Evolutionary conservation across 2,113 vertebrate species (phyloP), one percentile per base, ranked within the genome.

Genomic region (Saguinus midas): DNA sequence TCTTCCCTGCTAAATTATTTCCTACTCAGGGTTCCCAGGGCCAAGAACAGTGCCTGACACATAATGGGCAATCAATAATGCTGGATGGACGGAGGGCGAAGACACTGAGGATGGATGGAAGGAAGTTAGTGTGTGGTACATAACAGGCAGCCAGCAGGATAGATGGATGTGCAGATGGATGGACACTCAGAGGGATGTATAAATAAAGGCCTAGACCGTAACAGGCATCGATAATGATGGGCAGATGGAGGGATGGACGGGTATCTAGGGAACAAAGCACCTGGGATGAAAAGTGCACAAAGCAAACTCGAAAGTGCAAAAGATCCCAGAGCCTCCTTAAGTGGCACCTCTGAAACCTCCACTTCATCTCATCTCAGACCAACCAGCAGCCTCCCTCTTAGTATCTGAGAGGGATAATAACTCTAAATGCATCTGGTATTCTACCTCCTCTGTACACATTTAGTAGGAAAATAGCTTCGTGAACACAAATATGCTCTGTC

Each of bases 401-500:
- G 83, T 27, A 94, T 35, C 48, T 57, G 79, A 73, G 95, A 45
- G 75, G 68, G 96, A 52, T 0, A n/a, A 2, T 17, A 86, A 94
- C 45, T 90, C 43, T n/a, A 43, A 75, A 50, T 80, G 27, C 58
- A 58, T 43, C 80, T 75, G 4, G 21, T 11, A 45, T 32, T 20
- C 73, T 17, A 50, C 66, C 64, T 57, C 85, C 50, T 73, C 68
- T 75, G 5, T 35, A 90, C 84, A 87, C 72, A 50, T 70, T 89
- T 29, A 75, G 50, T 6, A 91, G 58, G 76, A 93, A 95, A 87
- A n/a, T 35, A 96, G 87, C 70, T 92, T 92, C 92, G 68, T 21
- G 48, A 85, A 80, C 37, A 78, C 50, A 85, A 58, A 78, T 66
- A 64, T 6, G 17, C 25, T 55, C 58, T 66, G 40, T 93, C 70